phyloP scores from a whole-genome alignment of 2,113 vertebrate genomes.

The Platanista minor region DNA sequence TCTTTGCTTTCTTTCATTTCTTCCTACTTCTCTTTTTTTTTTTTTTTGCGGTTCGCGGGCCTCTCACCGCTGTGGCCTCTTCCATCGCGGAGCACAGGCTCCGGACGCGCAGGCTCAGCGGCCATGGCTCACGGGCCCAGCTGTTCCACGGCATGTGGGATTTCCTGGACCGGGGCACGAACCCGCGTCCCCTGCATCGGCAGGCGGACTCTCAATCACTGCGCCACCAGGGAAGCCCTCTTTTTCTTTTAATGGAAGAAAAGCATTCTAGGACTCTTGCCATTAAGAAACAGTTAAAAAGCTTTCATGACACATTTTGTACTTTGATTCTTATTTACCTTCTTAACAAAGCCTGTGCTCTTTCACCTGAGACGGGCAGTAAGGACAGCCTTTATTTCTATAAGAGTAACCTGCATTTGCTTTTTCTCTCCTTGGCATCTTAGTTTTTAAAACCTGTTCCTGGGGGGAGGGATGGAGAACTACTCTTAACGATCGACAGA shows the following conservation, averaged over 20 bases:
- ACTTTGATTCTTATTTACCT: background rate
- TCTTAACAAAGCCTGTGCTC: background rate
- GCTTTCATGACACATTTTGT: background rate
- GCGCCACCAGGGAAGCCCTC: too few relatives aligned
- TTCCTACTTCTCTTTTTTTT: background rate
- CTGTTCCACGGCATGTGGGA: too few relatives aligned
- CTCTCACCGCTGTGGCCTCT: too few relatives aligned
- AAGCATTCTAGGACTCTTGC: background rate
- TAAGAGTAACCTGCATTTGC: background rate
- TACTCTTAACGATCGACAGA: background rate
- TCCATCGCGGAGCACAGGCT: too few relatives aligned
- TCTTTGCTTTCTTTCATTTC: background rate
- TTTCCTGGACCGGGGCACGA: too few relatives aligned
- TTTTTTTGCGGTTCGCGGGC: too few relatives aligned
- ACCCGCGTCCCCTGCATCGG: too few relatives aligned
- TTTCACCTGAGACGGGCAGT: background rate
- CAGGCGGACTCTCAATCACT: too few relatives aligned
- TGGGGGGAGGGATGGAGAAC: background rate
- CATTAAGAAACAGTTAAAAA: background rate
- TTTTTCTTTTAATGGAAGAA: background rate
- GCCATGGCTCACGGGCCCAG: too few relatives aligned
- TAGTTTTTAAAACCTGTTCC: background rate
- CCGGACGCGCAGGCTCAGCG: too few relatives aligned
- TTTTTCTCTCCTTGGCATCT: slow-evolving; percentile 9
- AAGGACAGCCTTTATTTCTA: background rate